Conservation (phyloP, 2,888 invertebrate genomes). For the Euplexia lucipara region DNA sequence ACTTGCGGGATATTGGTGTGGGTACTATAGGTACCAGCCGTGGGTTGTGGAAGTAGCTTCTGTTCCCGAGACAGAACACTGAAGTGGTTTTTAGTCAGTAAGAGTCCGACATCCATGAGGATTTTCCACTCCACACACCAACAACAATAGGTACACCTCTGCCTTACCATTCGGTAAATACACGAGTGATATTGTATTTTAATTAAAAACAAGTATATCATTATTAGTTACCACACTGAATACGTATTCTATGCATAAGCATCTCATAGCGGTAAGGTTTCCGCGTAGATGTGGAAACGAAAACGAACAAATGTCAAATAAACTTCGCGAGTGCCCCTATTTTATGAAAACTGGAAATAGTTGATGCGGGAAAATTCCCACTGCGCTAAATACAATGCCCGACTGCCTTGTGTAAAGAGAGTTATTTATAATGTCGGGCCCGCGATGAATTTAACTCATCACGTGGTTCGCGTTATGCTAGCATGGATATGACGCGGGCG, state of each 20-base stretch:
- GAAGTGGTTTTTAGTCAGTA: no score
- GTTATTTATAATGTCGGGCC: constrained; percentile 58
- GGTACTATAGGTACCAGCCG: no score
- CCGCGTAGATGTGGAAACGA: constrained; percentile 16
- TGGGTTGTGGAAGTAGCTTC: no score
- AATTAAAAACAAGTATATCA: no score
- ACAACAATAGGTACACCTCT: no score
- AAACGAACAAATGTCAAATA: constrained; percentile 52
- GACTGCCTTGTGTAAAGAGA: constrained; percentile 58
- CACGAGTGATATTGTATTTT: no score
- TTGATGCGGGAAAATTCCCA: constrained; percentile 61
- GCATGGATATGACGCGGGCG: constrained; percentile 42
- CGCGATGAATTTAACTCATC: constrained; percentile 59
- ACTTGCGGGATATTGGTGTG: no score
- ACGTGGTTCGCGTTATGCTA: constrained; percentile 43
- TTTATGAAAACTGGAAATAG: constrained; percentile 64
- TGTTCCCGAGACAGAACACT: no score
- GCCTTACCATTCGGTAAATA: no score
- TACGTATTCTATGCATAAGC: constrained; percentile 30
- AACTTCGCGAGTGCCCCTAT: constrained; percentile 59
- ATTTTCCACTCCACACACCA: no score
- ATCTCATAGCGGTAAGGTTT: constrained; percentile 54
- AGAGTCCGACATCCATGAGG: no score
- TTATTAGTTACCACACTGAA: constrained; percentile 30
- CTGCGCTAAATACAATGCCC: constrained; percentile 66